Percentiles rank a stretch among this genome's conserved stretches.
Evolutionary conservation across 2,113 vertebrate genomes (phyloP).

Genomic region (Daboia siamensis): DNA sequence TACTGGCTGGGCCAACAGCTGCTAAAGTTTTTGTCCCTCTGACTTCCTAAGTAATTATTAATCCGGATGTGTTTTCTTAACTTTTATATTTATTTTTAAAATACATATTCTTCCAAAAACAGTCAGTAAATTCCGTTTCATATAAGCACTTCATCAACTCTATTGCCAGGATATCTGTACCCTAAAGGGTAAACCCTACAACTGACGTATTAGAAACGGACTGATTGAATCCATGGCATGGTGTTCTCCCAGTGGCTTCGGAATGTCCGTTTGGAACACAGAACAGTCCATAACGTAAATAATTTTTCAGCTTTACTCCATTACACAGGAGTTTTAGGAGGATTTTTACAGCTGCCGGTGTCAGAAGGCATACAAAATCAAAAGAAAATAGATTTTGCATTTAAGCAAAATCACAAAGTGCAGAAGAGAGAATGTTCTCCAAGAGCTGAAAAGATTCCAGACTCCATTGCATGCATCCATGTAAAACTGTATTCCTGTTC

Average conservation of each 20-base stretch:
- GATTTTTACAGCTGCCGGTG: conserved; percentile 8
- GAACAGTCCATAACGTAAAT: conserved; percentile 34
- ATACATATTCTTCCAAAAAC: background rate
- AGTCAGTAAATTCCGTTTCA: conserved; percentile 28
- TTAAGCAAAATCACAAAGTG: background rate
- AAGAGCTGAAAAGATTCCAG: background rate
- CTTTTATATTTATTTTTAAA: conserved; percentile 47
- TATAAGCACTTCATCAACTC: conserved; percentile 37
- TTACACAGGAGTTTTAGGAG: conserved; percentile 38
- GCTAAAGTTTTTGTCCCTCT: conserved; percentile 25
- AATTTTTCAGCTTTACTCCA: conserved; percentile 35
- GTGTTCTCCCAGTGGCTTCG: conserved; percentile 17
- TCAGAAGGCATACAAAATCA: background rate
- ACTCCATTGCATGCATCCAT: background rate
- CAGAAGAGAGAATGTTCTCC: background rate
- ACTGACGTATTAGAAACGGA: background rate
- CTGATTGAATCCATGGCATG: background rate
- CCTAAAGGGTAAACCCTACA: conserved; percentile 5
- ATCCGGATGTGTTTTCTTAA: conserved; percentile 46
- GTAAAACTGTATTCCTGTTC: background rate
- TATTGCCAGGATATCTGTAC: conserved; percentile 7
- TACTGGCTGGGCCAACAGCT: conserved; percentile 50
- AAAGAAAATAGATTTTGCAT: background rate
- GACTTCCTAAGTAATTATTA: conserved; percentile 50
- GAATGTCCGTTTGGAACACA: conserved; percentile 27